phyloP scores from a whole-genome alignment of 2,888 invertebrate species.

The Scaptomyza polygonia region DNA sequence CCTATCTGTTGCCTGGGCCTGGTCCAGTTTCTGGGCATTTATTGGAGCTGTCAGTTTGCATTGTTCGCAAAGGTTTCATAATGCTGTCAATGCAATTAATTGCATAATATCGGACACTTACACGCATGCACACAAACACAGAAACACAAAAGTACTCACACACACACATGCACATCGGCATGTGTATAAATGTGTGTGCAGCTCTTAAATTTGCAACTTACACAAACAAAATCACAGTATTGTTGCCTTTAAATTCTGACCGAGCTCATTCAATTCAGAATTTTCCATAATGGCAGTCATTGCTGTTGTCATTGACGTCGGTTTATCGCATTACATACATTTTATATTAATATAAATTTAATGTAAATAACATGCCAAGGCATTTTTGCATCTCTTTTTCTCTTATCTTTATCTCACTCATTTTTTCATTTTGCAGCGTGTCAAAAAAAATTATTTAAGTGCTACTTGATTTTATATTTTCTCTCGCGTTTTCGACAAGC shows the following conservation, averaged over 20 bases:
- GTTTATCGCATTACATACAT: conserved; percentile 57
- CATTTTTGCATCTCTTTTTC: not conserved
- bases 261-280: conserved; percentile 34
- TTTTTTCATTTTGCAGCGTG: conserved; percentile 17
- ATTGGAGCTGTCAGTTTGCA: conserved; percentile 71
- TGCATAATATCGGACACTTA: conserved; percentile 65
- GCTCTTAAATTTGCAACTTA: conserved; percentile 45
- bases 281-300: conserved; percentile 24
- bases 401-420: not conserved
- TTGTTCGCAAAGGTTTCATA: conserved; percentile 73
- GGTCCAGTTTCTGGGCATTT: conserved; percentile 54
- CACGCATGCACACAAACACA: conserved; percentile 20
- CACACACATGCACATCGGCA: conserved; percentile 3
- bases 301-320: conserved; percentile 35
- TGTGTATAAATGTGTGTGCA: conserved; percentile 15
- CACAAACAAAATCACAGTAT: conserved; percentile 21
- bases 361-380: conserved; percentile 56
- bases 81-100: conserved; percentile 79
- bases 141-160: not conserved
- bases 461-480: conserved; percentile 37
- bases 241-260: conserved; percentile 50
- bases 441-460: conserved; percentile 39
- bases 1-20: not conserved
- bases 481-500: conserved; percentile 10
- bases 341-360: conserved; percentile 57